Evolutionary conservation across 2,113 vertebrate species (phyloP).

Genomic region (Forbesichthys papilliferus): DNA sequence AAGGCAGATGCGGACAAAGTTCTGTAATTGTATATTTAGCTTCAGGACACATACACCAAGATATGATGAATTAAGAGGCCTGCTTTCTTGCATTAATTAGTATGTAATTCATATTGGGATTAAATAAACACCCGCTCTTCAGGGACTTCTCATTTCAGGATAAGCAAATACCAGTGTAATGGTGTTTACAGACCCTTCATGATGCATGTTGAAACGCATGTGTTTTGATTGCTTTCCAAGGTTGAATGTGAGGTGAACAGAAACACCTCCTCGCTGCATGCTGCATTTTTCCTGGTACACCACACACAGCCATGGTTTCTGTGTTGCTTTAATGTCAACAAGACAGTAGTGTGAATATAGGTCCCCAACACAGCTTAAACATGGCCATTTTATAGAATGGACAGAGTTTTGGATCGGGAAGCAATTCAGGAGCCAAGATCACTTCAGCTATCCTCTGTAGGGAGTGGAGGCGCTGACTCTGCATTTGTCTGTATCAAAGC

Average conservation of each 20-base stretch:
- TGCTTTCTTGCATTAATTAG: conserved; percentile 74
- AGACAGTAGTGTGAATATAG: conserved; percentile 32
- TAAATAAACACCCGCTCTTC: conserved; percentile 70
- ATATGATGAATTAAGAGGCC: conserved; percentile 66
- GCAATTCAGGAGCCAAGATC: conserved; percentile 59
- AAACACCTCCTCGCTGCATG: neutral
- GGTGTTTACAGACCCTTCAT: conserved; percentile 54
- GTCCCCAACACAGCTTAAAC: conserved; percentile 39
- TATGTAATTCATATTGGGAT: conserved; percentile 74
- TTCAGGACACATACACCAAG: conserved; percentile 55
- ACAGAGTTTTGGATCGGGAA: conserved; percentile 53
- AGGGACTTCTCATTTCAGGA: conserved; percentile 62
- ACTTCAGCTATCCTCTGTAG: conserved; percentile 52
- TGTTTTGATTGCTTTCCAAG: conserved; percentile 35
- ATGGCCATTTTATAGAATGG: conserved; percentile 42
- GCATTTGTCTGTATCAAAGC: conserved; percentile 64
- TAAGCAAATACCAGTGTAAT: conserved; percentile 51
- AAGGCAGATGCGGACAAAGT: conserved; percentile 69
- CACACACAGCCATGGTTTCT: conserved; percentile 16
- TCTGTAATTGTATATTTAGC: conserved; percentile 69
- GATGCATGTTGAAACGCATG: conserved; percentile 37
- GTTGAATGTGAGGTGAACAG: conserved; percentile 10
- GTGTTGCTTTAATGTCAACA: conserved; percentile 31
- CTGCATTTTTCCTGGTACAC: neutral
- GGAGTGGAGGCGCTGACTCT: conserved; percentile 63